phyloP scores from a whole-genome alignment of 2,113 vertebrate species.

The Athene noctua region DNA sequence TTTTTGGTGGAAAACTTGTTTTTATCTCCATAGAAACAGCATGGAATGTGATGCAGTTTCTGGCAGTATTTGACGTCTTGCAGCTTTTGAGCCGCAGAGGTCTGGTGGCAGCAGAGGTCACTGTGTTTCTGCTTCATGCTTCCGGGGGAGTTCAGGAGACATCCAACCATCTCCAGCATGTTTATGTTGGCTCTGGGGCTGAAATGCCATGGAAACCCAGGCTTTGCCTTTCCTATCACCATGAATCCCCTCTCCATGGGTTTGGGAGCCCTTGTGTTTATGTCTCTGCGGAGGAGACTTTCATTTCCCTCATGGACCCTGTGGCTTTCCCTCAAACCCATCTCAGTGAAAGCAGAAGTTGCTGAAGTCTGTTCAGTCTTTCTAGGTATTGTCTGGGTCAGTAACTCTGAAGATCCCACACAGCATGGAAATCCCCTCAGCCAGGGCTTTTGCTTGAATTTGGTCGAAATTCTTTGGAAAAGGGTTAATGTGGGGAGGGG shows the following conservation, averaged over 20 bases:
- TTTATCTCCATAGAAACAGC: not conserved
- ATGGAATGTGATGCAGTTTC: not conserved
- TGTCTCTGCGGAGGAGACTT: not conserved
- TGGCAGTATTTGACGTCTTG: not conserved
- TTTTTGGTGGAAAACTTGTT: not conserved
- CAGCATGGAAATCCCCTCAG: not conserved
- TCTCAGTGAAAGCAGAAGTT: not conserved
- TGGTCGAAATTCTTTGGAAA: not conserved
- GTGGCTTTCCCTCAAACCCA: not conserved
- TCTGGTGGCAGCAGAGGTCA: not conserved
- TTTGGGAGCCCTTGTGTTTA: not conserved
- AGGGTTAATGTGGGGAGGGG: not conserved
- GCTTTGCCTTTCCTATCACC: not conserved
- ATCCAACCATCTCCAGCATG: not conserved
- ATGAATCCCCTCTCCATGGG: rapidly evolving
- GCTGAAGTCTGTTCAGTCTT: not conserved
- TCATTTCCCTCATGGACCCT: not conserved
- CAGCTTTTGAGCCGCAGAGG: rapidly evolving
- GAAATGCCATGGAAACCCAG: rapidly evolving
- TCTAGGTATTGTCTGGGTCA: not conserved
- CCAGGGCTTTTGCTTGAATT: not conserved
- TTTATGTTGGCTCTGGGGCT: not conserved
- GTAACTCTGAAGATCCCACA: not conserved
- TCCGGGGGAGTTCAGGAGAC: not conserved
- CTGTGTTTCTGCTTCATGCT: rapidly evolving